phyloP scores from a whole-genome alignment of 2,888 invertebrate species.

The Smittia aterrima region DNA sequence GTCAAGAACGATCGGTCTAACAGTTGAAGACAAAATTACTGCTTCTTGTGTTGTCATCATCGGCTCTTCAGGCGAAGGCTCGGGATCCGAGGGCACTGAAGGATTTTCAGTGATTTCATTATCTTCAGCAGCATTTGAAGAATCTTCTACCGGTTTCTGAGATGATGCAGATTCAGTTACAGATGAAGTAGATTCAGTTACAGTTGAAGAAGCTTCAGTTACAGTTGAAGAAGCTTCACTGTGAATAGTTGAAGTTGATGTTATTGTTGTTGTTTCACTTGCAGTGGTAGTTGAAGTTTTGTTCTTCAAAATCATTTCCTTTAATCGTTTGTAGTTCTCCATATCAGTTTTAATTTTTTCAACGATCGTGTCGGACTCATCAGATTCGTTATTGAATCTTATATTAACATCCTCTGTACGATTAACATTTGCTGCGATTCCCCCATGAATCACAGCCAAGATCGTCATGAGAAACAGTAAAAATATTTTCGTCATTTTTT shows the following conservation, averaged over 20 bases:
- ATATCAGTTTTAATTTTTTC: conserved; percentile 15
- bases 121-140: no score
- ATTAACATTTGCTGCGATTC: neutral
- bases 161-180: no score
- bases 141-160: no score
- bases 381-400: neutral
- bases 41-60: neutral
- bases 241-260: no score
- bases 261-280: neutral
- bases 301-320: neutral
- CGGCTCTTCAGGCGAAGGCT: neutral
- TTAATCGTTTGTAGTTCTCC: conserved; percentile 14
- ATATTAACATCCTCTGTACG: neutral
- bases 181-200: neutral
- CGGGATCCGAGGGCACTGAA: no score
- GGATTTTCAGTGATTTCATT: neutral
- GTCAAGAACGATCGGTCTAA: neutral
- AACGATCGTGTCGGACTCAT: neutral
- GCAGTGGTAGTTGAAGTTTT: neutral
- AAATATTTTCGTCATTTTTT: neutral
- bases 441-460: neutral
- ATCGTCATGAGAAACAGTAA: neutral
- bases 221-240: no score
- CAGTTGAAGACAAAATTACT: neutral
- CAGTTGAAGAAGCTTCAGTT: neutral